Base-by-base conservation (phyloP, 1,140 invertebrate genomes). In the Caenorhabditis tropicalis region DNA sequence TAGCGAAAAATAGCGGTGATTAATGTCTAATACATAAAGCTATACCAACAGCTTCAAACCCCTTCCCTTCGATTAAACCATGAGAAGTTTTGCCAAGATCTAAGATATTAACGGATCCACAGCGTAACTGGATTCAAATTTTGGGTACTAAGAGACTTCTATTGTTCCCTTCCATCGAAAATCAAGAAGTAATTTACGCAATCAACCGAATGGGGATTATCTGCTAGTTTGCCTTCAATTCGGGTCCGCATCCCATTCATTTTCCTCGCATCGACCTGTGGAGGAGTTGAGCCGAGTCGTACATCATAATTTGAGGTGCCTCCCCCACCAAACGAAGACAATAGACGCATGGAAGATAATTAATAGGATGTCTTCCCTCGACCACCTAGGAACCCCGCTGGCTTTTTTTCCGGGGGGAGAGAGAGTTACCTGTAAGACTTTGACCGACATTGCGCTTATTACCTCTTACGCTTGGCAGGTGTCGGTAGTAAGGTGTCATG, bases 111-210 rank as follows among this genome's bases (percentile, higher is more conserved):
- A n/a, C n/a, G n/a, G n/a, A 0, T 12, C 1, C 19, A 46, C 43
- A 10, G 10, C 43, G 10, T 46, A 74, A 74, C 21, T 6, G 10
- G 65, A 74, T 74, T 46, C 12, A 74, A n/a, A 74, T 74, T 46
- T 27, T 29, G 24, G 1, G 7, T 24, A 2, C 24, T 10, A 74
- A 15, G 29, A 65, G 58, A 65, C 31, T 46, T 46, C 65, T 24
- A 74, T 43, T 74, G 65, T 74, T 74, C 36, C n/a, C 24, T 27
- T 9, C n/a, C 36, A 24, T 43, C n/a, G 36, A 74, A 74, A 74
- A 74, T 74, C 36, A 74, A 74, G n/a, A 74, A 43, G 65, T 74
- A 74, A 74, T 74, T 74, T 74, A 74, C 65, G 65, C 65, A 74
- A 74, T 74, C 36, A 74, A 74, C 36, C 65, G 65, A 74, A 24